Percentiles rank a stretch among this genome's conserved stretches.
These are phyloP conservation scores for Lomographa bimaculata DNA, from an alignment of 2,888 invertebrate genomes.

Conservation along the genomic window DNA sequence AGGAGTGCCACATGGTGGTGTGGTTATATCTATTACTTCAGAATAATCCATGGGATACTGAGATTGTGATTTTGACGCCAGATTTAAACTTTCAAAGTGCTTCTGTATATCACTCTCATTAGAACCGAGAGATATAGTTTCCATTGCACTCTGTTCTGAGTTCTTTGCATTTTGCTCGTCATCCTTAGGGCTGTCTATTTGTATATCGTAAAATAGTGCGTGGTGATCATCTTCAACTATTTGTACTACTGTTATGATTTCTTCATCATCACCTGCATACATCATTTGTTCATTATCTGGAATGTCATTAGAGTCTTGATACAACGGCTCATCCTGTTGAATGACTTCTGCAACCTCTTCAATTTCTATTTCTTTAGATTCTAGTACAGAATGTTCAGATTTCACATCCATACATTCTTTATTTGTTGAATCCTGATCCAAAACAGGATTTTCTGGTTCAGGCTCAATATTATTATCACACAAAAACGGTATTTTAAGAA, in stretches of 20 bases:
- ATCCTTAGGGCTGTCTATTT: constrained; percentile 63
- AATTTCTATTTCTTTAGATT: constrained; percentile 21
- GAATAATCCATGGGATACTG: constrained; percentile 55
- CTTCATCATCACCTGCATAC: constrained; percentile 71
- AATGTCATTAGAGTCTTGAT: constrained; percentile 41
- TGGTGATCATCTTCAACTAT: constrained; percentile 77
- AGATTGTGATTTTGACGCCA: constrained; percentile 43
- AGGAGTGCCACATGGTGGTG: constrained; percentile 53
- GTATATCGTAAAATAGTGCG: constrained; percentile 68
- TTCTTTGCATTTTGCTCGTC: constrained; percentile 27
- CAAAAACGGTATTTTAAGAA: constrained; percentile 31
- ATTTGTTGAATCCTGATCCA: constrained; percentile 11
- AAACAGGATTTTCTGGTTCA: constrained; percentile 6
- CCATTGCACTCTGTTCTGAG: constrained; percentile 32
- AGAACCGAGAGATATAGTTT: constrained; percentile 10
- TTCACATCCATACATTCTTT: constrained; percentile 27
- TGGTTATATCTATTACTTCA: constrained; percentile 46
- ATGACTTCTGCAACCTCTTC: constrained; percentile 27
- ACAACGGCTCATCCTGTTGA: constrained; percentile 30
- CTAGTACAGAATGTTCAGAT: constrained; percentile 23
- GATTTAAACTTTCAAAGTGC: constrained; percentile 68
- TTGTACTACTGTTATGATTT: constrained; percentile 77
- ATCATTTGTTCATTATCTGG: constrained; percentile 58
- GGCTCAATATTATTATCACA: constrained; percentile 31
- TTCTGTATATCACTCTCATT: constrained; percentile 61